Evolutionary conservation across 92 coral and sea anemone species (phyloP).

Genomic region (Montipora capitata): DNA sequence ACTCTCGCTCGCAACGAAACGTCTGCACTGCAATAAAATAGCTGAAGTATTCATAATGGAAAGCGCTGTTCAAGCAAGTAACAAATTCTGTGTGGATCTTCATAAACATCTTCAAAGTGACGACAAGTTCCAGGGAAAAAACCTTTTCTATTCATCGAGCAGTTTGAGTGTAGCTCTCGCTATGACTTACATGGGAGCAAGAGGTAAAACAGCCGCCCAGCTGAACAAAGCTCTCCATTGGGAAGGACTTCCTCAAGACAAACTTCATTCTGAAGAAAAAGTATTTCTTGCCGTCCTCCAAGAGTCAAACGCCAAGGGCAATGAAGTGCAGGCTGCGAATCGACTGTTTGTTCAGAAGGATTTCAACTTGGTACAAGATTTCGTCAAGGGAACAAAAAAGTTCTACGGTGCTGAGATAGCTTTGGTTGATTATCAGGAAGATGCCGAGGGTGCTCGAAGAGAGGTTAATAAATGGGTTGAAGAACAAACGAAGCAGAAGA

Average conservation of each 20-base stretch:
- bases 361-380: slow-evolving; percentile 76
- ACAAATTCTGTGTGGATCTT: slow-evolving; percentile 79
- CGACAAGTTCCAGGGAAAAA: slow-evolving; percentile 33
- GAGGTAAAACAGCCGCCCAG: slow-evolving; percentile 87
- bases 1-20: no score
- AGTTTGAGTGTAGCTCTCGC: slow-evolving; percentile 90
- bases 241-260: slow-evolving; percentile 61
- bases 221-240: slow-evolving; percentile 86
- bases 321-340: slow-evolving; percentile 83
- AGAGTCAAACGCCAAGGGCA: slow-evolving; percentile 60
- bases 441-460: slow-evolving; percentile 81
- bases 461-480: slow-evolving; percentile 91
- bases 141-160: slow-evolving; percentile 74
- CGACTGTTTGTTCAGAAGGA: slow-evolving; percentile 83
- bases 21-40: no score
- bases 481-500: slow-evolving; percentile 87
- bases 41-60: slow-evolving; percentile 23
- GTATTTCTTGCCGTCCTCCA: slow-evolving; percentile 68
- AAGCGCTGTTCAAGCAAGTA: slow-evolving; percentile 67
- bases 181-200: slow-evolving; percentile 93
- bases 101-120: slow-evolving; percentile 60
- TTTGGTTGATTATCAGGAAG: slow-evolving; percentile 81
- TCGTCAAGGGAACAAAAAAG: slow-evolving; percentile 66
- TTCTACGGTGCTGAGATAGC: slow-evolving; percentile 86
- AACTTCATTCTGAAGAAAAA: slow-evolving; percentile 77